Conservation (phyloP, 2,797 vertebrate genomes). For the Pyrocephalus nanus region DNA sequence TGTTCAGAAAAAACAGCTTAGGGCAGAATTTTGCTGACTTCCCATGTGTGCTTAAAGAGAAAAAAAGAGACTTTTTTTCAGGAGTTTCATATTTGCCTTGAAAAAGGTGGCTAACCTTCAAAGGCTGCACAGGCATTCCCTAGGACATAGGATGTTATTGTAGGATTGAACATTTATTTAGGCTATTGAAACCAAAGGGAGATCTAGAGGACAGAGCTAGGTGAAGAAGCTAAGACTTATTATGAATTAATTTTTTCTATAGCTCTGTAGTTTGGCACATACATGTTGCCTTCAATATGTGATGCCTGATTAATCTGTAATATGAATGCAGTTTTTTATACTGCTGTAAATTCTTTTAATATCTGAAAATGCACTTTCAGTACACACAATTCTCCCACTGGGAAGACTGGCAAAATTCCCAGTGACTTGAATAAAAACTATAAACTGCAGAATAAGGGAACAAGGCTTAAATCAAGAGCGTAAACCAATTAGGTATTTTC, state of each 20-base stretch:
- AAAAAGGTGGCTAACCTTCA: not conserved
- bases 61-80: not conserved
- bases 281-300: not conserved
- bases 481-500: slow-evolving; percentile 14
- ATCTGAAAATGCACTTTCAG: not conserved
- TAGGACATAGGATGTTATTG: not conserved
- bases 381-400: not conserved
- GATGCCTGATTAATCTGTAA: not conserved
- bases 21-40: not conserved
- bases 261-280: not conserved
- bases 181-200: not conserved
- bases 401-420: not conserved
- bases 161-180: not conserved
- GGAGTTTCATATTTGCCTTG: not conserved
- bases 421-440: not conserved
- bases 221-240: not conserved
- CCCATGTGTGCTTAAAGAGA: not conserved
- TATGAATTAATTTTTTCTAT: not conserved
- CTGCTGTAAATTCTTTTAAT: not conserved
- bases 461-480: not conserved
- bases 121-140: not conserved
- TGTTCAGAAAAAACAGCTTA: not conserved
- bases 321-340: not conserved
- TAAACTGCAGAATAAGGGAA: slow-evolving; percentile 12
- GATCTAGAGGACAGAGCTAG: not conserved